These are phyloP conservation scores for Paramuricea clavata DNA, from an alignment of 92 coral and sea anemone genomes.

Conservation along the genomic window DNA sequence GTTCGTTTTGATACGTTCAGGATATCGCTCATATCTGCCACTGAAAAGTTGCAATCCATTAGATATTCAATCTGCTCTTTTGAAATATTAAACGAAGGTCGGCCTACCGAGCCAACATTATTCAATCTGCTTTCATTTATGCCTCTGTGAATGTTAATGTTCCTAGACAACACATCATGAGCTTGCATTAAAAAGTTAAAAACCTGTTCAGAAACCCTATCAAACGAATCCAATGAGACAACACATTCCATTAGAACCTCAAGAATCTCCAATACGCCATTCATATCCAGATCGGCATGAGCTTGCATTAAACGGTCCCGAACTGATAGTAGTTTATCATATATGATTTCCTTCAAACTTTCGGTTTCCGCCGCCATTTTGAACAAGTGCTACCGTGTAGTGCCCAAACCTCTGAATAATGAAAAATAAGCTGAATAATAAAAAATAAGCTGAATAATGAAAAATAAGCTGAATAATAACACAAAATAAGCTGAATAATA, in stretches of 20 bases:
- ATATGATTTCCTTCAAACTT: slow-evolving; percentile 20
- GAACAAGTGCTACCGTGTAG: not conserved
- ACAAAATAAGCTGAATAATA: too few species aligned
- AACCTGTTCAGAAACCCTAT: slow-evolving; percentile 45
- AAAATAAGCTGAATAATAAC: too few species aligned
- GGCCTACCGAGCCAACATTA: slow-evolving; percentile 30
- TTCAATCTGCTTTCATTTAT: slow-evolving; percentile 9
- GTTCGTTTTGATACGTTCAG: slow-evolving; percentile 51
- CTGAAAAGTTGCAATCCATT: slow-evolving; percentile 49
- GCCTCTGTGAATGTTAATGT: not conserved
- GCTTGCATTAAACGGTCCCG: not conserved
- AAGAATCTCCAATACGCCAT: slow-evolving; percentile 15
- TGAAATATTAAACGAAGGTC: slow-evolving; percentile 57
- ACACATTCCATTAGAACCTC: slow-evolving; percentile 21
- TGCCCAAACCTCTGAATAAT: too few species aligned
- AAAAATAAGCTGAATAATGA: too few species aligned
- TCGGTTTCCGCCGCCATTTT: not conserved
- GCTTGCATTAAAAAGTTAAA: slow-evolving; percentile 32
- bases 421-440: too few species aligned
- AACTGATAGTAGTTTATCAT: slow-evolving; percentile 11
- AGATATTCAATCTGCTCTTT: slow-evolving; percentile 64
- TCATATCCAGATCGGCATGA: not conserved
- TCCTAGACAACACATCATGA: slow-evolving; percentile 31
- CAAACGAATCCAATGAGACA: slow-evolving; percentile 46
- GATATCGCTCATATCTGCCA: slow-evolving; percentile 46